Conservation (phyloP, 2,113 vertebrate species). For the Xenopus laevis region DNA sequence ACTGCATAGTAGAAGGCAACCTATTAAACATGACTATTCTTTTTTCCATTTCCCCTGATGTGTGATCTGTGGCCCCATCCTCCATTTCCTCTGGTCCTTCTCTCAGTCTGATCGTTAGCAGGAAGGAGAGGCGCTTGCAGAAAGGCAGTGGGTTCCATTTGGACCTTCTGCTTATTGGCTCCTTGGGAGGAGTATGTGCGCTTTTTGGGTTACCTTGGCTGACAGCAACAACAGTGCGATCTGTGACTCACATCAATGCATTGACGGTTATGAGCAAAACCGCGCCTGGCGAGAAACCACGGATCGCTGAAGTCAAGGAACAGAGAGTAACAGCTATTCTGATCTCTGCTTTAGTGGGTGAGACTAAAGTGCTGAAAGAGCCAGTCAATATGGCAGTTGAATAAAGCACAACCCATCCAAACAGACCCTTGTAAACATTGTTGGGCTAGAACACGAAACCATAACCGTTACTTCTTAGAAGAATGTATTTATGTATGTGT, state of each 20-base stretch:
- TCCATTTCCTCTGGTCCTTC: not conserved
- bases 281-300: conserved; percentile 88
- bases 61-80: not conserved
- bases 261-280: conserved; percentile 95
- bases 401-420: too few relatives aligned
- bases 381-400: too few relatives aligned
- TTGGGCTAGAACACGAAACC: too few relatives aligned
- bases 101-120: conserved; percentile 89
- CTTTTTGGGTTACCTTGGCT: conserved; percentile 95
- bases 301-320: conserved; percentile 94
- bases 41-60: not conserved
- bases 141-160: conserved; percentile 97
- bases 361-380: conserved; percentile 51
- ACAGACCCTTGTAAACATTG: too few relatives aligned
- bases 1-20: too few relatives aligned
- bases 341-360: conserved; percentile 88
- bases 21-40: too few relatives aligned
- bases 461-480: too few relatives aligned
- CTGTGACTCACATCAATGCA: conserved; percentile 91
- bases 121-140: conserved; percentile 85
- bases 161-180: conserved; percentile 91
- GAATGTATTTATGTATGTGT: too few relatives aligned
- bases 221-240: conserved; percentile 89
- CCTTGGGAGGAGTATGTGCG: conserved; percentile 84
- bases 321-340: conserved; percentile 88